phyloP scores from a whole-genome alignment of 2,113 vertebrate genomes.

The Mesembrinibis cayennensis region DNA sequence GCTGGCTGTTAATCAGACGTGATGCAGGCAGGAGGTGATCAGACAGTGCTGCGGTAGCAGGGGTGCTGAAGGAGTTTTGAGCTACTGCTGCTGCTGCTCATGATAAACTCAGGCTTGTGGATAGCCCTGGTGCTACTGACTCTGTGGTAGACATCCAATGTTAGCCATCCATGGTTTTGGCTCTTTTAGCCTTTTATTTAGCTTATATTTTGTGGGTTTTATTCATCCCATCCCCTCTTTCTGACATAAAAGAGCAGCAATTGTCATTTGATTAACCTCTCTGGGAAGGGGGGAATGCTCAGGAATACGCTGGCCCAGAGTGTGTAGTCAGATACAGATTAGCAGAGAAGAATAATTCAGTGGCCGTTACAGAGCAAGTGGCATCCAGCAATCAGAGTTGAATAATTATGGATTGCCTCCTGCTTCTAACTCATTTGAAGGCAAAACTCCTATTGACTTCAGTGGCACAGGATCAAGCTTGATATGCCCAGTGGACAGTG shows the following conservation, averaged over 20 bases:
- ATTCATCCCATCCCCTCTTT: not conserved
- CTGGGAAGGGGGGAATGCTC: not conserved
- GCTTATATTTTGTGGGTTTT: not conserved
- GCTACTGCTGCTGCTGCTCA: not conserved
- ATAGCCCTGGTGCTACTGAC: not conserved
- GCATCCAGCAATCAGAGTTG: not conserved
- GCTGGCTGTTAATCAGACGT: not conserved
- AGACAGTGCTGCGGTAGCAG: not conserved
- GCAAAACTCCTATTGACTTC: constrained; percentile 4
- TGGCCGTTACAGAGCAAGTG: not conserved
- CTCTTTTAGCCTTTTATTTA: not conserved
- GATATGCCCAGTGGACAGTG: not conserved
- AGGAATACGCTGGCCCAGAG: not conserved
- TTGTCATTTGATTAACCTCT: not conserved
- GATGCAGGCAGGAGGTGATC: not conserved
- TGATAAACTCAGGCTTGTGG: not conserved
- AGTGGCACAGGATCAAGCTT: not conserved
- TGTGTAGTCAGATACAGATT: not conserved
- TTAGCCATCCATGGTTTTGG: not conserved
- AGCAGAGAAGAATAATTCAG: constrained; percentile 12
- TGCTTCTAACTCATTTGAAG: not conserved
- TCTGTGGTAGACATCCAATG: not conserved
- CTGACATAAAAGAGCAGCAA: not conserved
- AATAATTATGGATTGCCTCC: constrained; percentile 27
- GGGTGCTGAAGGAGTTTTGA: not conserved